These are phyloP conservation scores for Eilema caniola DNA, from an alignment of 2,888 invertebrate species.

Conservation along the genomic window DNA sequence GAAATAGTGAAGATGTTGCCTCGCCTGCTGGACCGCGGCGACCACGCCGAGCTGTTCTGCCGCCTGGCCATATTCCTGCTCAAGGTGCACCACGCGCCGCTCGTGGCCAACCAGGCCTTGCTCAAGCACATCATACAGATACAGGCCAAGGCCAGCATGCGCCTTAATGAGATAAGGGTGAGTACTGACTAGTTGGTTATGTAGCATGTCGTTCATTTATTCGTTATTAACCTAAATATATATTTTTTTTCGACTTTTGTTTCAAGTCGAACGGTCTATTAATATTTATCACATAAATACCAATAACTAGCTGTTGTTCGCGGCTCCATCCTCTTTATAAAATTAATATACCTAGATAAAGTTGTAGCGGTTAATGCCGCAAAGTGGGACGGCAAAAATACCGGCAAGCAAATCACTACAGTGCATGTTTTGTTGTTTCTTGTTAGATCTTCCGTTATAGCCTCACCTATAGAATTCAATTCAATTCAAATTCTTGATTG, in stretches of 20 bases:
- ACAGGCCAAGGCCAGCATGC: slow-evolving; percentile 85
- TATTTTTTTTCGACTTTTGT: no score
- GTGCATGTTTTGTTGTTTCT: background rate
- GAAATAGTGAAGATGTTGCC: slow-evolving; percentile 92
- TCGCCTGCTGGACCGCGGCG: slow-evolving; percentile 89
- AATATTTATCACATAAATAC: no score
- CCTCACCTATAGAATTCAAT: background rate
- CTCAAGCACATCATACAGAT: slow-evolving; percentile 89
- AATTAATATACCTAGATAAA: no score
- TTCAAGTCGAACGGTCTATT: no score
- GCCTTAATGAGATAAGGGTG: slow-evolving; percentile 88
- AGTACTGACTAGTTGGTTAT: slow-evolving; percentile 51
- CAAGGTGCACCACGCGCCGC: slow-evolving; percentile 92
- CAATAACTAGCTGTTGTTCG: no score
- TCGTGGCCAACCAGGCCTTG: slow-evolving; percentile 90
- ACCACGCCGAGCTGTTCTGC: slow-evolving; percentile 91
- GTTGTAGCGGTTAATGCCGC: background rate
- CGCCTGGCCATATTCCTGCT: slow-evolving; percentile 93
- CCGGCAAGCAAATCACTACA: background rate
- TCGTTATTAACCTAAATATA: background rate
- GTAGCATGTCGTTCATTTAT: background rate
- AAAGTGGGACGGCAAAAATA: no score
- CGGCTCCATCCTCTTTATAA: no score
- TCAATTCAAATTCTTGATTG: no score
- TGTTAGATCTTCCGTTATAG: background rate